Conservation (phyloP, 2,888 invertebrate genomes). For the Zootermopsis nevadensis region DNA sequence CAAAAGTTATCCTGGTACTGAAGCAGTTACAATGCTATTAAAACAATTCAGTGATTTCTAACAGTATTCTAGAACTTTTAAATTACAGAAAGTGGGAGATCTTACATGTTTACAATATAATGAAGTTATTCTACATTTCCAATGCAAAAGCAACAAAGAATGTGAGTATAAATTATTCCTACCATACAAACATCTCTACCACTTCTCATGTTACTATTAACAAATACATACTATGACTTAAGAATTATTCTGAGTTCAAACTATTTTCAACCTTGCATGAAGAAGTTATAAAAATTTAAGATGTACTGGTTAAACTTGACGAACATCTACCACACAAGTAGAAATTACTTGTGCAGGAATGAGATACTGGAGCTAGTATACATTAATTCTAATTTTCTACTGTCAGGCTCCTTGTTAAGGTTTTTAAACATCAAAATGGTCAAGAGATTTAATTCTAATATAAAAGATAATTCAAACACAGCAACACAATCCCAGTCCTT, state of each 20-base stretch:
- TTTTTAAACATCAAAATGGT: background rate
- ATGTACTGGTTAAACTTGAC: background rate
- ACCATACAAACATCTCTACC: background rate
- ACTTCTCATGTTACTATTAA: background rate
- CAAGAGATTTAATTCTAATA: constrained; percentile 7
- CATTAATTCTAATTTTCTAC: background rate
- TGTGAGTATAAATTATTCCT: background rate
- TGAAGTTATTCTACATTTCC: background rate
- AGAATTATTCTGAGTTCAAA: background rate
- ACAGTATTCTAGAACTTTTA: background rate
- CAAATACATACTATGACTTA: background rate
- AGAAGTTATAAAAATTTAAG: background rate
- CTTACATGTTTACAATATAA: background rate
- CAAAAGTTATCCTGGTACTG: background rate
- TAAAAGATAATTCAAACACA: background rate
- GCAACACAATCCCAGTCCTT: background rate
- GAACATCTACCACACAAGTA: background rate
- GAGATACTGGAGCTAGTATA: background rate
- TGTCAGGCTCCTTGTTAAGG: background rate
- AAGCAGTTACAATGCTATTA: background rate
- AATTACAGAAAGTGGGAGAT: background rate
- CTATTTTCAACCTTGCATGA: background rate
- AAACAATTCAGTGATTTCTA: background rate
- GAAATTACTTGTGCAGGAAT: background rate
- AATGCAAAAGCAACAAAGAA: background rate